Evolutionary conservation across 1,140 invertebrate genomes (phyloP), one percentile per base, ranked within the genome.

Genomic region (Micrasema minimum): DNA sequence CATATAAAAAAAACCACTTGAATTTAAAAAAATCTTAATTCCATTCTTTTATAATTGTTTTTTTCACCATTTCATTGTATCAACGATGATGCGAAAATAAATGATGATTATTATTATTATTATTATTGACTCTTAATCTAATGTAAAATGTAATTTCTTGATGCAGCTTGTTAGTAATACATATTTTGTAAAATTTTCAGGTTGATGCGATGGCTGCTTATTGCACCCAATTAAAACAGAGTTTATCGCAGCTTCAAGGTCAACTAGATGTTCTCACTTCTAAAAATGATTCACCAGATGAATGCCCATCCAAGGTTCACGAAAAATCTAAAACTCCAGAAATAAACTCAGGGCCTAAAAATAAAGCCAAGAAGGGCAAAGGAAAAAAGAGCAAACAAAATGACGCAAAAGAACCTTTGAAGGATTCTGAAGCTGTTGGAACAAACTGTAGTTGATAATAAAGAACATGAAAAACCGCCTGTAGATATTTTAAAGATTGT

Each of bases 141-240:
- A n/a, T 46, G 16, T 14, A 46, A 0, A 1, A 3, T 14, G 0
- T 46, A 46, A 5, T 46, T 46, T 46, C 20, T 51, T 23, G n/a
- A n/a, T n/a, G n/a, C n/a, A n/a, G n/a, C n/a, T n/a, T n/a, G n/a
- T n/a, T n/a, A n/a, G n/a, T n/a, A n/a, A n/a, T n/a, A n/a, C n/a
- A n/a, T n/a, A n/a, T n/a, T n/a, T n/a, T n/a, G n/a, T n/a, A n/a
- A n/a, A 59, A 20, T 12, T 68, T 72, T 7, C 69, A 89, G 83
- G 84, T 88, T 35, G 87, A 89, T 65, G 80, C 85, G 16, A 87
- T 89, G 82, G 82, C 86, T 0, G 85, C 86, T 1, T 87, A 88
- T 68, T 88, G 87, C 69, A 85, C 85, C 7, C 83, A 89, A 68
- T 77, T 90, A 3, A 85, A 87, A 62, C 84, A 89, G 66, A 87